Conservation (phyloP, 2,797 vertebrate genomes). For the Mormyrus hasselquistii region DNA sequence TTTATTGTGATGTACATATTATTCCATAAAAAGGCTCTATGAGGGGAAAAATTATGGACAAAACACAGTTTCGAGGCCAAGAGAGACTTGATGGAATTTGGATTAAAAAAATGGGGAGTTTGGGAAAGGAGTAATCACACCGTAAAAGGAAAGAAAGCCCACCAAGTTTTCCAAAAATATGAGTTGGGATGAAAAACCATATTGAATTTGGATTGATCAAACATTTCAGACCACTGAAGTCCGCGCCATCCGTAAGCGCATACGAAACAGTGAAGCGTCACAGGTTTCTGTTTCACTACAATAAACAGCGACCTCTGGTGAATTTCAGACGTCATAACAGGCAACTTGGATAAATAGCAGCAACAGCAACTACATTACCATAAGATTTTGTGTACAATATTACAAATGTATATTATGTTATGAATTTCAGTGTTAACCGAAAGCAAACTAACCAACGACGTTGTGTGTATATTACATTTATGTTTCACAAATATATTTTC, state of each 20-base stretch:
- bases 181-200: no score
- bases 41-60: no score
- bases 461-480: background rate
- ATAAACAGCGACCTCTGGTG: background rate
- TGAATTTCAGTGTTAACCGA: background rate
- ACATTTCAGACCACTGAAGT: no score
- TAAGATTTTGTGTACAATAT: background rate
- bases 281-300: background rate
- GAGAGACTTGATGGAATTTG: no score
- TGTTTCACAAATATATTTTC: background rate
- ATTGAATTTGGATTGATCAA: no score
- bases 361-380: background rate
- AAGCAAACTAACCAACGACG: background rate
- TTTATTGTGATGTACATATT: no score
- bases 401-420: background rate
- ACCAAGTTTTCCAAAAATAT: no score
- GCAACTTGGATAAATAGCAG: background rate
- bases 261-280: background rate
- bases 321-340: background rate
- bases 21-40: no score
- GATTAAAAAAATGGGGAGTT: no score
- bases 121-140: no score
- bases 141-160: no score
- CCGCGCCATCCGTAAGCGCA: background rate
- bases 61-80: no score